These are phyloP conservation scores for Tokudaia tokunoshimensis DNA, from an alignment of 2,797 vertebrate species.

Conservation along the genomic window DNA sequence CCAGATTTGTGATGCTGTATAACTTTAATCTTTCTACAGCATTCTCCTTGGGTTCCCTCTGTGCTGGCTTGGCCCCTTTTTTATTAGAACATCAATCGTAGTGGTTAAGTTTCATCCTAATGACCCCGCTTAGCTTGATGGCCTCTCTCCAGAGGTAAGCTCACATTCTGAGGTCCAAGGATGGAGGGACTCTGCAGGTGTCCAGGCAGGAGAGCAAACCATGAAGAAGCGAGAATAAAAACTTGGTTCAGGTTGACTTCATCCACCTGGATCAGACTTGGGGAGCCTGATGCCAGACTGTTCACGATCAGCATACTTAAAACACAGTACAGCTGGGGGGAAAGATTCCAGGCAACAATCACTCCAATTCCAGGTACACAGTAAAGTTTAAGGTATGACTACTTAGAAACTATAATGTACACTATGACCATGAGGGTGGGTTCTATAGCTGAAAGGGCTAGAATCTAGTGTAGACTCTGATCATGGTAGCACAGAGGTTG, in stretches of 20 bases:
- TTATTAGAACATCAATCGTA: neutral
- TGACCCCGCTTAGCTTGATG: neutral
- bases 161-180: neutral
- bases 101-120: neutral
- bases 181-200: neutral
- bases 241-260: neutral
- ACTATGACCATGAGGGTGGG: neutral
- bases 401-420: neutral
- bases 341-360: neutral
- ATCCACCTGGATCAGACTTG: neutral
- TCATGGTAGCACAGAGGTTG: no score
- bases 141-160: neutral
- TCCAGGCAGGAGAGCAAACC: neutral
- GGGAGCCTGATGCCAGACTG: neutral
- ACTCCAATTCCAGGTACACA: neutral
- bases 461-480: neutral
- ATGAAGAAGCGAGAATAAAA: neutral
- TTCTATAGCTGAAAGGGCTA: neutral
- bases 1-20: neutral
- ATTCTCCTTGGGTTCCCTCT: neutral
- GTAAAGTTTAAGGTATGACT: neutral
- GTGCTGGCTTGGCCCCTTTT: neutral
- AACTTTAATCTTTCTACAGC: accelerated
- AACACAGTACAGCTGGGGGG: neutral
- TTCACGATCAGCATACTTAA: neutral